Evolutionary conservation across 1,140 invertebrate species (phyloP).

Genomic region (Scylla paramamosain): DNA sequence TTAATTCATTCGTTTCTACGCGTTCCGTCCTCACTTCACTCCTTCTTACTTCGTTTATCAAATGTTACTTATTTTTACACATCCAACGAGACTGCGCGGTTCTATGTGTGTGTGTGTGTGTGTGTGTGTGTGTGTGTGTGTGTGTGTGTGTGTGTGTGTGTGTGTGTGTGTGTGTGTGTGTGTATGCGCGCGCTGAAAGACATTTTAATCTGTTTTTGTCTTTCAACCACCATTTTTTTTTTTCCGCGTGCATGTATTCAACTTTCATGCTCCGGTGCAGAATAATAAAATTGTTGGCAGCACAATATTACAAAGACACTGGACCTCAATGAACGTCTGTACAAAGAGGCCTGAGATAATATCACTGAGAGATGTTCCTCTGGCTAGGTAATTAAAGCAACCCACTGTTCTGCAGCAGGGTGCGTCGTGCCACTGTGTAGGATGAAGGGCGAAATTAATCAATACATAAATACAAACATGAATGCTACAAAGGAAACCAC

Average conservation of each 20-base stretch:
- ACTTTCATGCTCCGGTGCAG: too few species aligned
- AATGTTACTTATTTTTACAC: neutral
- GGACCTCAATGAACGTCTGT: too few species aligned
- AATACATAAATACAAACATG: too few species aligned
- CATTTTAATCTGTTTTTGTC: neutral
- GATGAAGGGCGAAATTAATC: too few species aligned
- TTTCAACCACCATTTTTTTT: neutral
- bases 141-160: conserved; percentile 16
- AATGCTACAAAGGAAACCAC: too few species aligned
- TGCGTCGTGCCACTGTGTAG: too few species aligned
- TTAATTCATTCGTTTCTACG: neutral
- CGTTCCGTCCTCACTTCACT: neutral
- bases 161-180: neutral
- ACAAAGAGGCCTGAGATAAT: too few species aligned
- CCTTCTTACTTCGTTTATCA: neutral
- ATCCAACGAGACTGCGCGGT: neutral
- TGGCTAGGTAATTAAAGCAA: too few species aligned
- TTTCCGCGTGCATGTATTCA: neutral
- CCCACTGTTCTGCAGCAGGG: too few species aligned
- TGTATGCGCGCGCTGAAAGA: neutral
- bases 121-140: neutral
- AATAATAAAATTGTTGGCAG: too few species aligned
- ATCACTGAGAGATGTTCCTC: too few species aligned
- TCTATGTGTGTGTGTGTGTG: neutral
- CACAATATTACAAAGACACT: too few species aligned